Evolutionary conservation across 2,113 vertebrate species (phyloP), one percentile per base, ranked within the genome.

Genomic region (Suncus etruscus): DNA sequence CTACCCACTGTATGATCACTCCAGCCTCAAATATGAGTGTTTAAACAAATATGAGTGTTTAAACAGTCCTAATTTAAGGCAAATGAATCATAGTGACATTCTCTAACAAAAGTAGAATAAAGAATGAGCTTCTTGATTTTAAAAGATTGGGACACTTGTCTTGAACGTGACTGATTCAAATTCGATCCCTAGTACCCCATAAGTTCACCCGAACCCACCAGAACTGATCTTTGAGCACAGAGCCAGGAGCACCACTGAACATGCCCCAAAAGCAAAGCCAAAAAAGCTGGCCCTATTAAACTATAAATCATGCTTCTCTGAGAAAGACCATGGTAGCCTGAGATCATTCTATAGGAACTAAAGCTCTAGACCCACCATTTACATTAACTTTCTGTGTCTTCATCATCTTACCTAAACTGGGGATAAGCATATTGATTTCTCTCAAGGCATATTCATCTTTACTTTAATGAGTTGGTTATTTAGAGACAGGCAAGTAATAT

Each of bases 11-110:
- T 61, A 54, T 16, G 6, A 61, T 20, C 58, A 4, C 18, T 61
- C 16, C 16, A 61, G 16, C 16, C 16, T 6, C 18, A 16, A 61
- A 61, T 20, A 61, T 22, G 8, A 66, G 16, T 15, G 68, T 61
- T 85, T 20, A 9, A 80, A 39, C 8, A n/a, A 39, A 39, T 39
- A 39, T 39, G 39, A 39, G 75, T 68, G 14, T 54, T 77, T 39
- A 39, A 83, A 85, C 86, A 89, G 82, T 51, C 22, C 39, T n/a
- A 51, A 47, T 80, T 89, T 70, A 79, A 79, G 31, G 32, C 27
- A 83, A 89, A 76, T 4, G 48, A 8, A 45, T 75, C n/a, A 47
- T 29, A 11, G 4, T 65, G 39, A 0, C 47, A 45, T 45, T 84
- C 68, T 68, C 54, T 24, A 70, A 32, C 10, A 50, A 83, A 58